These are phyloP conservation scores for Nymphicus hollandicus DNA, from an alignment of 2,113 vertebrate genomes.

Conservation along the genomic window DNA sequence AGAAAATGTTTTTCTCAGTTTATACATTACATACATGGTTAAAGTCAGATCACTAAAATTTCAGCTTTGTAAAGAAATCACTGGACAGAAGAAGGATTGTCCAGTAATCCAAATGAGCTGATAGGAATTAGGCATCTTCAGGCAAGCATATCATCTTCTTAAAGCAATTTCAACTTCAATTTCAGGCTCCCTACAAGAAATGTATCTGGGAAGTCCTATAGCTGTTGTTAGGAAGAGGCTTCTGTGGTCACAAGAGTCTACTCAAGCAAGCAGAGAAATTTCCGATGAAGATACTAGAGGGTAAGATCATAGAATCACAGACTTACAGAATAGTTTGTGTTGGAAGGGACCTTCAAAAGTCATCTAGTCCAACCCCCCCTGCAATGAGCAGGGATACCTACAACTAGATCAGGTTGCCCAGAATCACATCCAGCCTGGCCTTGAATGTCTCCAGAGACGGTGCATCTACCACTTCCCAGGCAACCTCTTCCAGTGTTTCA, in stretches of 20 bases:
- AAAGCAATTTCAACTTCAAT: not conserved
- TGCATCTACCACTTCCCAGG: not conserved
- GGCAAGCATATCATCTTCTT: not conserved
- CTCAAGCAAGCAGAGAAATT: not conserved
- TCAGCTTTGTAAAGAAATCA: not conserved
- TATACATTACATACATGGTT: not conserved
- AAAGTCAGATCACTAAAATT: not conserved
- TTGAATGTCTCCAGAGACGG: not conserved
- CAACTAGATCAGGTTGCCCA: not conserved
- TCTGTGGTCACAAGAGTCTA: not conserved
- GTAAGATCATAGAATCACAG: not conserved
- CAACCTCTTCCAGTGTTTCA: not conserved
- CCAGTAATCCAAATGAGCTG: not conserved
- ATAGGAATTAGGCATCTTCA: not conserved
- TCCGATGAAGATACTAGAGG: not conserved
- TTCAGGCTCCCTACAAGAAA: not conserved
- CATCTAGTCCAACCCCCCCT: not conserved
- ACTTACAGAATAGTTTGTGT: not conserved
- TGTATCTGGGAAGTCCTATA: not conserved
- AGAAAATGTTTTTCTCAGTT: slow-evolving; percentile 17
- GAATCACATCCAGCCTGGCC: accelerated
- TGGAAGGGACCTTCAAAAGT: not conserved
- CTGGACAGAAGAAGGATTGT: not conserved
- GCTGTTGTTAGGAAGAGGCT: not conserved
- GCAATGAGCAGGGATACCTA: not conserved